Percentiles rank a stretch among this genome's conserved stretches.
Conservation (phyloP, 2,888 invertebrate species). For the Argyresthia albistria region DNA sequence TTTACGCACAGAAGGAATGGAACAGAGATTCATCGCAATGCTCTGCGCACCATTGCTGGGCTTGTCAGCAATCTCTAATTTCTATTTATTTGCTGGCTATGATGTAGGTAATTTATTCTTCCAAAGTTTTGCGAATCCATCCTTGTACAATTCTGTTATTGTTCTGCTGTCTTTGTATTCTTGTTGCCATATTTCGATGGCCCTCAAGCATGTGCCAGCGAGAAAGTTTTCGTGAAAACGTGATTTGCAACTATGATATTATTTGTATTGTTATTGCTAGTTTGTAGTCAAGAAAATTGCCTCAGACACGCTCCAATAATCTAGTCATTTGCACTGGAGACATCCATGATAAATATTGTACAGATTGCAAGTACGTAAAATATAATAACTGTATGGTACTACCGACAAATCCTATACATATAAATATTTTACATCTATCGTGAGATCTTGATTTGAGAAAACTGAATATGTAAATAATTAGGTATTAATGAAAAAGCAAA, state of each 20-base stretch:
- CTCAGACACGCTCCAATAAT: no score
- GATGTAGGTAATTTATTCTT: constrained; percentile 82
- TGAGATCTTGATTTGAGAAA: no score
- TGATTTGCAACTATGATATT: not conserved
- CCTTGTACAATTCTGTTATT: constrained; percentile 22
- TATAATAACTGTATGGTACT: no score
- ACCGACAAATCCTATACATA: no score
- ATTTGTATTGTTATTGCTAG: not conserved
- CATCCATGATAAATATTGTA: no score
- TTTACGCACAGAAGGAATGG: constrained; percentile 48
- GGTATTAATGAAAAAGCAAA: no score
- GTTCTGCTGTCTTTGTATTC: constrained; percentile 45
- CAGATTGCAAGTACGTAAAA: no score
- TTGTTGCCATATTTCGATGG: constrained; percentile 60
- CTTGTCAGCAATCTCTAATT: constrained; percentile 87
- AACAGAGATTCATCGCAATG: constrained; percentile 77
- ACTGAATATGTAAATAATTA: no score
- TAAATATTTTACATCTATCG: no score
- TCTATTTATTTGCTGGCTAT: constrained; percentile 87
- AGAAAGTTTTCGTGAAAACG: constrained; percentile 21
- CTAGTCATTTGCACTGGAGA: no score
- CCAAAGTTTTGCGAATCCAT: constrained; percentile 61
- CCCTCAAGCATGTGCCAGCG: constrained; percentile 44
- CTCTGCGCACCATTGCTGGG: constrained; percentile 82
- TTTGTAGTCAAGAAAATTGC: no score